A percentile compares a stretch with the other conserved stretches of the same genome.
phyloP scores from a whole-genome alignment of 1,140 invertebrate genomes.

The Drosophila kohkoa region DNA sequence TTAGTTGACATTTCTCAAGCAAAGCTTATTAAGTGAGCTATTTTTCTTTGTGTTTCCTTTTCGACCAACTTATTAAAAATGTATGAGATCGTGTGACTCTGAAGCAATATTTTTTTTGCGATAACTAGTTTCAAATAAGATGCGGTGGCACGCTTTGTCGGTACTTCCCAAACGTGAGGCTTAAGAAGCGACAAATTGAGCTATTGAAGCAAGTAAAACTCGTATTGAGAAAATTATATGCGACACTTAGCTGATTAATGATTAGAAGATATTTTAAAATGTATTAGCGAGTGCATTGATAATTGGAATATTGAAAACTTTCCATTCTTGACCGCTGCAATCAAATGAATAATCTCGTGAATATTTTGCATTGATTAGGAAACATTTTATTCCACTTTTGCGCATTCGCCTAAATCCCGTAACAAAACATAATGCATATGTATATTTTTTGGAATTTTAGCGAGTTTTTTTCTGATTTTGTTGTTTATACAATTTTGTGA shows the following conservation, averaged over 20 bases:
- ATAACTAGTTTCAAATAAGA: slow-evolving; percentile 20
- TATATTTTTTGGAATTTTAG: slow-evolving; percentile 52
- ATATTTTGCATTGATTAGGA: slow-evolving; percentile 11
- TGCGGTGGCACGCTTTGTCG: slow-evolving; percentile 7
- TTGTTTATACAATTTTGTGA: slow-evolving; percentile 60
- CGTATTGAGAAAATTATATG: not conserved
- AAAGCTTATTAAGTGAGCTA: slow-evolving; percentile 13
- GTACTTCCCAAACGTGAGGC: slow-evolving; percentile 4
- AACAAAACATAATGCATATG: slow-evolving; percentile 27
- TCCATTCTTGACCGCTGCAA: not conserved
- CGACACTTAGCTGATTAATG: not conserved
- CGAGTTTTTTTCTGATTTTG: slow-evolving; percentile 50
- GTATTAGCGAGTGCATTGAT: no score
- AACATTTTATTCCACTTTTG: slow-evolving; percentile 34
- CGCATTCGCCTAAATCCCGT: slow-evolving; percentile 10
- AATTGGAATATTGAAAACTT: no score
- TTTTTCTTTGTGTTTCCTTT: slow-evolving; percentile 11
- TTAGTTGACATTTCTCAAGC: slow-evolving; percentile 1
- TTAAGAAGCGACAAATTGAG: not conserved
- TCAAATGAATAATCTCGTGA: not conserved
- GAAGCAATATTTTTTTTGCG: not conserved
- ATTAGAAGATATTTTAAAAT: not conserved
- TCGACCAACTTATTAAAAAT: slow-evolving; percentile 29
- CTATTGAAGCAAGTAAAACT: slow-evolving; percentile 6
- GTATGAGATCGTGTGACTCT: slow-evolving; percentile 13